A percentile compares a stretch with the other conserved stretches of the same genome.
phyloP scores from a whole-genome alignment of 2,113 vertebrate species.

The Cheirogaleus medius region DNA sequence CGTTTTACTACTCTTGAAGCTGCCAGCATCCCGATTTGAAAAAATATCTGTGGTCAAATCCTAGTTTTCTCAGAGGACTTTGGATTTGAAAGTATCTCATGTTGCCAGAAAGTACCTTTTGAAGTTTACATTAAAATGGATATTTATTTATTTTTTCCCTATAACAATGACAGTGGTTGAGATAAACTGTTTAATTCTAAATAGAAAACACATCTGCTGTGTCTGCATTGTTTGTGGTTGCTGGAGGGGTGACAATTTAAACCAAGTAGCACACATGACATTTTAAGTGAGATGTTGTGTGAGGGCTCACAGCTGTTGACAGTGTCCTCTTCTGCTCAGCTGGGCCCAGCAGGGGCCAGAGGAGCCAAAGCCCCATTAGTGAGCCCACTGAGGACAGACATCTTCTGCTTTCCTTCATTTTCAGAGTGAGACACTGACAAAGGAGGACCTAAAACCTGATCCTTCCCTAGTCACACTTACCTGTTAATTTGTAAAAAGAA shows the following conservation, averaged over 20 bases:
- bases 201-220: constrained; percentile 94
- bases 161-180: constrained; percentile 91
- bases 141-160: constrained; percentile 93
- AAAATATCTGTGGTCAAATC: constrained; percentile 84
- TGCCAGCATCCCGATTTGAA: constrained; percentile 86
- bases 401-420: background rate
- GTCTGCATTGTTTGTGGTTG: constrained; percentile 91
- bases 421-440: background rate
- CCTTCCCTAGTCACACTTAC: background rate
- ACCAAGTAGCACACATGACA: constrained; percentile 91
- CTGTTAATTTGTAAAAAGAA: background rate
- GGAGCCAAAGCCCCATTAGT: background rate
- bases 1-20: constrained; percentile 83
- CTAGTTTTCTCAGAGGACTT: constrained; percentile 85
- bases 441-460: background rate
- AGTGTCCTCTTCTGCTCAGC: constrained; percentile 67
- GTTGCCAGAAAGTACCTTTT: constrained; percentile 89
- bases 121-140: constrained; percentile 91
- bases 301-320: constrained; percentile 90
- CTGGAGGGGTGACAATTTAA: constrained; percentile 91
- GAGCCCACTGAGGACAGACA: background rate
- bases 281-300: constrained; percentile 92
- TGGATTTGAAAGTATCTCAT: constrained; percentile 83
- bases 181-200: constrained; percentile 93
- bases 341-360: rapidly evolving